A percentile compares a stretch with the other conserved stretches of the same genome.
These are phyloP conservation scores for Lacerta viridis DNA, from an alignment of 2,797 vertebrate genomes.

Conservation along the genomic window DNA sequence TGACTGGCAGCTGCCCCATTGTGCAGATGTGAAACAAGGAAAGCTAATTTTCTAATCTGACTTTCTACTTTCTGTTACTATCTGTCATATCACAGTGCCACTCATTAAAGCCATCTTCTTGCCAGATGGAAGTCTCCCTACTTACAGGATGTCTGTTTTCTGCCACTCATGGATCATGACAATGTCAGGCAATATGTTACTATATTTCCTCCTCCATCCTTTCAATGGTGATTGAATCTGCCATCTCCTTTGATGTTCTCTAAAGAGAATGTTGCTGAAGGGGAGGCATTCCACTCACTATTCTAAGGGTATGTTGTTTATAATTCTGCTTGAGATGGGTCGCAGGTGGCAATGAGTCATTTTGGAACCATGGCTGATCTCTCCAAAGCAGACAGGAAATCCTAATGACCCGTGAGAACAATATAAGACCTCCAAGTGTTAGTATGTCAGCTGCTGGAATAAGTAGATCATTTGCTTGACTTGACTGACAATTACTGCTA, in stretches of 20 bases:
- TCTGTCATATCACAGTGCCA: slow-evolving; percentile 71
- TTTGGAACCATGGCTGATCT: slow-evolving; percentile 39
- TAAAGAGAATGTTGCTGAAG: slow-evolving; percentile 18
- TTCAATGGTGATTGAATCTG: slow-evolving; percentile 52
- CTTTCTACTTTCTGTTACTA: slow-evolving; percentile 71
- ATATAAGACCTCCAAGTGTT: slow-evolving; percentile 42
- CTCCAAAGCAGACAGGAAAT: slow-evolving; percentile 47
- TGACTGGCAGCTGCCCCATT: slow-evolving; percentile 75
- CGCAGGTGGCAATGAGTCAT: slow-evolving; percentile 32
- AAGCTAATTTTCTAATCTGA: slow-evolving; percentile 72
- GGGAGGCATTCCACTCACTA: slow-evolving; percentile 15
- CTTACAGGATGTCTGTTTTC: slow-evolving; percentile 75
- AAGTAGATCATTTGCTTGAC: slow-evolving; percentile 36
- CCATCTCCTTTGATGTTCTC: slow-evolving; percentile 32
- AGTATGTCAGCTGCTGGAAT: slow-evolving; percentile 10
- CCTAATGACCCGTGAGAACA: slow-evolving; percentile 47
- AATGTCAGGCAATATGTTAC: slow-evolving; percentile 72
- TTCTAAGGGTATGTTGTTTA: slow-evolving; percentile 26
- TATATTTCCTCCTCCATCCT: slow-evolving; percentile 59
- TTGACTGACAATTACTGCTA: slow-evolving; percentile 18
- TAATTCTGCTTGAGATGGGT: slow-evolving; percentile 21
- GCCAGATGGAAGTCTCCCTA: slow-evolving; percentile 77
- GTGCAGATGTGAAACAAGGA: slow-evolving; percentile 74
- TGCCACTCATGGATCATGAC: slow-evolving; percentile 73
- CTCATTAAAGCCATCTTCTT: slow-evolving; percentile 71